Percentiles rank a stretch among this genome's conserved stretches.
Evolutionary conservation across 2,113 vertebrate species (phyloP).

Genomic region (Fulica atra): DNA sequence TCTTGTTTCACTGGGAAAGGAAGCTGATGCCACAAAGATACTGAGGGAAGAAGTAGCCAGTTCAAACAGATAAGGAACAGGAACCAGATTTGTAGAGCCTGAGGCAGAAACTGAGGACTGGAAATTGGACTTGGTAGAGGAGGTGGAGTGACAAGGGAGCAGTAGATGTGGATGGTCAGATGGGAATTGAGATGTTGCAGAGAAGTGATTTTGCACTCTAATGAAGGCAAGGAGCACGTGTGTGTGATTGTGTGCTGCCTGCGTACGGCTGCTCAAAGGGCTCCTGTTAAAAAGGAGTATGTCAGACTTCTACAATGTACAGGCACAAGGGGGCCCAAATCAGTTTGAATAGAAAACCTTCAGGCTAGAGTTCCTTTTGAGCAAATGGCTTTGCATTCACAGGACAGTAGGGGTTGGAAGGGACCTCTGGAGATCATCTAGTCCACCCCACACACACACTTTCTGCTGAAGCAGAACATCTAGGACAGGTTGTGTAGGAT

Average conservation of each 20-base stretch:
- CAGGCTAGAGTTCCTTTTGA: not conserved
- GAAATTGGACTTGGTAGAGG: not conserved
- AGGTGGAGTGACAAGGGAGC: not conserved
- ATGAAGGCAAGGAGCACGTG: not conserved
- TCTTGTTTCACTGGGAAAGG: not conserved
- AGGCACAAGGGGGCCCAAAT: not conserved
- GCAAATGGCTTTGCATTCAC: not conserved
- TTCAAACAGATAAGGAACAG: not conserved
- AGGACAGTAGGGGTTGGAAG: no score
- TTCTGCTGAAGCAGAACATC: no score
- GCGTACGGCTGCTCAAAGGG: accelerated
- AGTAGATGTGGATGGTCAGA: not conserved
- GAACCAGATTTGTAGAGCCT: not conserved
- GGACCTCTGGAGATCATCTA: no score
- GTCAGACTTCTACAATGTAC: not conserved
- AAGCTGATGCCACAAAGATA: not conserved
- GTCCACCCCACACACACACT: no score
- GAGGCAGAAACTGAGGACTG: not conserved
- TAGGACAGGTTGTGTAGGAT: no score
- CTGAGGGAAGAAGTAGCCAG: not conserved
- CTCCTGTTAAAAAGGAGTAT: not conserved
- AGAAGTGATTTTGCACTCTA: not conserved
- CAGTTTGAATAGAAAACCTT: not conserved
- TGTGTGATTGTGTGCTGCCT: accelerated
- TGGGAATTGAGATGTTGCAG: not conserved